Percentiles rank a stretch among this genome's conserved stretches.
These are phyloP conservation scores for Odontomachus brunneus DNA, from an alignment of 1,140 invertebrate species.

Conservation along the genomic window DNA sequence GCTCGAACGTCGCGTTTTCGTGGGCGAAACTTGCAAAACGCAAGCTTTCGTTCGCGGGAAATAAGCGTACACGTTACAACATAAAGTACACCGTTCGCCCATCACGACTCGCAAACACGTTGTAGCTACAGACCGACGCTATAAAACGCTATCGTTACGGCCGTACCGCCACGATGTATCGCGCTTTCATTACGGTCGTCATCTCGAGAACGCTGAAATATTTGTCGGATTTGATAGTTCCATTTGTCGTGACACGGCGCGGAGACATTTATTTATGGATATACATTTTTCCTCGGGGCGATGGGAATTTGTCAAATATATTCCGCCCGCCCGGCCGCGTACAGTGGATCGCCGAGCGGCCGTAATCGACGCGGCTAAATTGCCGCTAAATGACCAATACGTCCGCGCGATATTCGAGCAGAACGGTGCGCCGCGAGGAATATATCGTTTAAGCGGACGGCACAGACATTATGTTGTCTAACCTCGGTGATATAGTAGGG, in stretches of 20 bases:
- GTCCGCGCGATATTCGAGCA: not conserved
- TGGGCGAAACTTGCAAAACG: not conserved
- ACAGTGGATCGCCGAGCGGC: not conserved
- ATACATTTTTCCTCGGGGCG: not conserved
- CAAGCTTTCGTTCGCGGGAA: not conserved
- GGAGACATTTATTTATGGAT: conserved; percentile 8
- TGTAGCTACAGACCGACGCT: not conserved
- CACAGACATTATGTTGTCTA: conserved; percentile 46
- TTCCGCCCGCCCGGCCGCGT: not conserved
- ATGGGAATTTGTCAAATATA: conserved; percentile 24
- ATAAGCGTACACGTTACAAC: not conserved
- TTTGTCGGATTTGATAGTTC: conserved; percentile 22
- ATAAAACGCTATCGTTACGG: not conserved
- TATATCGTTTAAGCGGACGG: conserved; percentile 40
- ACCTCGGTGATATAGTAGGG: conserved; percentile 5
- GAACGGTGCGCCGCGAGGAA: not conserved
- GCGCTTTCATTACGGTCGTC: conserved; percentile 30
- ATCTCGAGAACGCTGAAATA: conserved; percentile 2
- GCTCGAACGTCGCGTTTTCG: conserved; percentile 6
- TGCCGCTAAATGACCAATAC: not conserved
- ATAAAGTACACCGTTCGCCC: not conserved
- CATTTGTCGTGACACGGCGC: conserved; percentile 10
- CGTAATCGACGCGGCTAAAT: not conserved
- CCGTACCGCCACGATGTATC: not conserved
- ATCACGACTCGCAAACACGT: not conserved